Percentiles rank a stretch among this genome's conserved stretches.
These are phyloP conservation scores for Xestobium rufovillosum DNA, from an alignment of 2,888 invertebrate genomes.

Conservation along the genomic window DNA sequence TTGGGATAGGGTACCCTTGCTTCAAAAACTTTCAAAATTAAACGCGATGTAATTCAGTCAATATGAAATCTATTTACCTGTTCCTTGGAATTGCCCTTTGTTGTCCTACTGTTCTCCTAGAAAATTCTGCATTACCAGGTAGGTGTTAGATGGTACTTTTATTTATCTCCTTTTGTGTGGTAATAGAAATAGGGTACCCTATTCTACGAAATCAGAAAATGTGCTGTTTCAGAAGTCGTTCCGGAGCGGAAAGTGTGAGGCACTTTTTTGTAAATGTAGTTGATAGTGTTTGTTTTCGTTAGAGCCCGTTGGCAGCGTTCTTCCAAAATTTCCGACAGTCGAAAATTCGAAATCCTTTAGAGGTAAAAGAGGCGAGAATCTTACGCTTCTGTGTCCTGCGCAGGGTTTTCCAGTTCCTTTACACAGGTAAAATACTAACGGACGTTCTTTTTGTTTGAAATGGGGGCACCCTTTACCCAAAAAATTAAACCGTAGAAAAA, in stretches of 20 bases:
- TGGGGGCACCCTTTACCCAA: neutral
- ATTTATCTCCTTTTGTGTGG: no score
- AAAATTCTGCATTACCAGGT: no score
- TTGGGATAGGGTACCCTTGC: conserved; percentile 96
- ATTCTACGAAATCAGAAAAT: no score
- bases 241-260: no score
- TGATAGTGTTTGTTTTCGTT: conserved; percentile 13
- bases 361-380: conserved; percentile 38
- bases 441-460: no score
- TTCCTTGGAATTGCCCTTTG: no score
- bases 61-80: no score
- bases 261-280: no score
- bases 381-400: conserved; percentile 50
- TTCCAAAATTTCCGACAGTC: conserved; percentile 50
- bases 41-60: no score
- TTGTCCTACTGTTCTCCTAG: no score
- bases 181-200: no score
- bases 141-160: conserved; percentile 11
- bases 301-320: conserved; percentile 55
- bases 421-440: conserved; percentile 16
- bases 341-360: conserved; percentile 54
- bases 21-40: conserved; percentile 44
- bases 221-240: no score
- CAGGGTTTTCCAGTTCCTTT: conserved; percentile 54
- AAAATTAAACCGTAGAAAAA: neutral